phyloP scores from a whole-genome alignment of 2,797 vertebrate species.

The Anniella stebbinsi region DNA sequence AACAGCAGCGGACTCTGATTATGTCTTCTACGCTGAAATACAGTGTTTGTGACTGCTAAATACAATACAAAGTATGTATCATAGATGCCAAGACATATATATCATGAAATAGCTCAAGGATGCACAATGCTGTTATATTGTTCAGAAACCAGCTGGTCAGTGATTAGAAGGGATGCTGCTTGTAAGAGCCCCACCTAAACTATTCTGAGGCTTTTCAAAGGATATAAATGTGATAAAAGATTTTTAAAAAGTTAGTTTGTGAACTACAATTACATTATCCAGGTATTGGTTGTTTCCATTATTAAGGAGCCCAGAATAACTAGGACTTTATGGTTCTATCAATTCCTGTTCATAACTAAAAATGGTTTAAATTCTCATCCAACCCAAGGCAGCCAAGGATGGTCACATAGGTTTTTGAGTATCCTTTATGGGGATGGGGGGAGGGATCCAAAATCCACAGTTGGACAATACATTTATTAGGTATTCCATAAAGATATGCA shows the following conservation, averaged over 20 bases:
- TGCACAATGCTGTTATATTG: background rate
- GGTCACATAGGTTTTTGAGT: no score
- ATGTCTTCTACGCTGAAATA: background rate
- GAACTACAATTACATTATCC: background rate
- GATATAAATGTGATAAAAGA: background rate
- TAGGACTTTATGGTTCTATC: background rate
- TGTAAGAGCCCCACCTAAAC: background rate
- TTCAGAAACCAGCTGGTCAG: no score
- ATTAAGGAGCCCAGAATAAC: background rate
- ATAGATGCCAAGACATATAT: background rate
- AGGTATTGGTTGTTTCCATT: no score
- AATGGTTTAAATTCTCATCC: background rate
- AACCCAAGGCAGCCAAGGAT: background rate
- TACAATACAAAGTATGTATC: background rate
- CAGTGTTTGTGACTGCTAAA: background rate
- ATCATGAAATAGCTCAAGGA: background rate
- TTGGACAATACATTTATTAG: no score
- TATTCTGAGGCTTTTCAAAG: background rate
- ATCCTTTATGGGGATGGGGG: no score
- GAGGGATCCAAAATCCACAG: no score
- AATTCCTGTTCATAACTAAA: background rate
- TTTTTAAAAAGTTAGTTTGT: no score
- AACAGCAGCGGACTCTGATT: fast-evolving
- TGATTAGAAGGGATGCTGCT: background rate
- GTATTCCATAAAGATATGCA: no score